Conservation (phyloP, 2,888 invertebrate genomes). For the Congeria kusceri region DNA sequence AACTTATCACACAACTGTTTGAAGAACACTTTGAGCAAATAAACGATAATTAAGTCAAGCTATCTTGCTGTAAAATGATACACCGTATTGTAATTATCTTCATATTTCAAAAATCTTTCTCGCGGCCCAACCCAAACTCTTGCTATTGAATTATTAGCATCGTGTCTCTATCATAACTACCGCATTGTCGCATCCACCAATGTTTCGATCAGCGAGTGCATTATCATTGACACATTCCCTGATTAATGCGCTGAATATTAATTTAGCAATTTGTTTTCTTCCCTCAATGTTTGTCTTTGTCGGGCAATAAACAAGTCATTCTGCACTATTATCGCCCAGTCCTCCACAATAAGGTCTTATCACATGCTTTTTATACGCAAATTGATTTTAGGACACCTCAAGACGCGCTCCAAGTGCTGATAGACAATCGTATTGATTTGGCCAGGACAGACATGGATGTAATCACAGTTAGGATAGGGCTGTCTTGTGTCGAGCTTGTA, state of each 20-base stretch:
- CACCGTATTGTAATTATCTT: background rate
- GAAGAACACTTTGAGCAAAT: no score
- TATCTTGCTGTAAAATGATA: background rate
- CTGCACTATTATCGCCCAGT: conserved; percentile 66
- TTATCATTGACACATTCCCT: conserved; percentile 65
- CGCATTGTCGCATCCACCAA: conserved; percentile 53
- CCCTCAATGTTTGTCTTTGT: conserved; percentile 64
- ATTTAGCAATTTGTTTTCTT: conserved; percentile 70
- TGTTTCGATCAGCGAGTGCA: conserved; percentile 46
- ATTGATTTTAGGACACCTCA: conserved; percentile 63
- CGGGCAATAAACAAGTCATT: conserved; percentile 67
- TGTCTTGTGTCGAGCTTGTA: no score
- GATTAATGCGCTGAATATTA: conserved; percentile 70
- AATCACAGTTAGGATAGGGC: no score
- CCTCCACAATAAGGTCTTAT: conserved; percentile 65
- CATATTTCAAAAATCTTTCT: background rate
- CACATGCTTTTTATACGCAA: conserved; percentile 66
- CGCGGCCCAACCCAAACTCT: background rate
- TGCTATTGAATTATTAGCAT: conserved; percentile 4
- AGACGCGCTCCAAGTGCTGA: conserved; percentile 17
- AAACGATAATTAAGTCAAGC: background rate
- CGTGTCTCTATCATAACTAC: conserved; percentile 42
- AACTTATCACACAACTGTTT: no score
- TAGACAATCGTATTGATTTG: no score
- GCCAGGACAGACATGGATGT: no score